Base-by-base conservation (phyloP, 2,888 invertebrate species). In the Masnerella sp. region DNA sequence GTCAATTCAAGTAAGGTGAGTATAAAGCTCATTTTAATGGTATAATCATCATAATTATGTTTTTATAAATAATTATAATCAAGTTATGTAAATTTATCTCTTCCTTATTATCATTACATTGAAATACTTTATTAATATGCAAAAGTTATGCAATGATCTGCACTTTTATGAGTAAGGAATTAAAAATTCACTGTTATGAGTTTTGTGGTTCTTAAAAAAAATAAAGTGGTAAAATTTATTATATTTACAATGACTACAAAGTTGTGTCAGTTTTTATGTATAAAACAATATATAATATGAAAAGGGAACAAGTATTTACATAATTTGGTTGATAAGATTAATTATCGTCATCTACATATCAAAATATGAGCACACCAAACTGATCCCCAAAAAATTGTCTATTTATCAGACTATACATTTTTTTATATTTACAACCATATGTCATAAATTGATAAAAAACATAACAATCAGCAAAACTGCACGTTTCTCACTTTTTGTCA, bases 261-360 rank as follows among this genome's bases (percentile, higher is more conserved):
- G 7, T 25, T 25, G 25, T 4, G 7, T 7, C 5, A 8, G 3
- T 5, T 32, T 32, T 5, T 8, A 8, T n/a, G 32, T 5, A 8
- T 32, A 7, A 32, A 32, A 32, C 5, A 32, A 32, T 32, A 32
- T 8, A 32, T 8, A 32, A 32, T n/a, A n/a, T 32, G n/a, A 8
- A 32, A 32, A 32, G 5, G 32, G n/a, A 8, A 20, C 9, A 51
- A 12, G 15, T 59, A 54, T 40, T 38, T 54, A 40, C 54, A 40
- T 54, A 54, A 36, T 54, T 40, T 17, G 7, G 15, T 15, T 38
- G 36, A 52, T 52, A 52, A 52, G 52, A 52, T 51, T 51, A 32
- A 28, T 45, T 5, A 28, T 14, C 8, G 45, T 20, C 18, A 2
- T 5, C 36, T 25, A 25, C 4, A 25, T 7, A 25, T 25, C 25